Conservation (phyloP, 2,797 vertebrate species). For the Discoglossus pictus region DNA sequence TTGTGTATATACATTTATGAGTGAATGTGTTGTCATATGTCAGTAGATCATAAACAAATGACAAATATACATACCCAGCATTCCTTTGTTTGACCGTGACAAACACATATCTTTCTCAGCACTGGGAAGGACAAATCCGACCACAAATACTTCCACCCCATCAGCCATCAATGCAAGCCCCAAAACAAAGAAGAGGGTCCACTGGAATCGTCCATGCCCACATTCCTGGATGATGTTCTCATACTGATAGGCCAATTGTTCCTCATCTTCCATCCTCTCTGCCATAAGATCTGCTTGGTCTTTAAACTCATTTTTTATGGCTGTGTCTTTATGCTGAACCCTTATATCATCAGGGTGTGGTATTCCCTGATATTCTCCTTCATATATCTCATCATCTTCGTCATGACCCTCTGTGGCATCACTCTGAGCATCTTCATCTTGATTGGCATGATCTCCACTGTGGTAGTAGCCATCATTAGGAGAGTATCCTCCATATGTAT, state of each 20-base stretch:
- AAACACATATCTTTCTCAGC: constrained; percentile 99
- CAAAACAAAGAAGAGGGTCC: constrained; percentile 89
- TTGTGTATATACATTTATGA: too few relatives aligned
- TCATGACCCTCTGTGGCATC: constrained; percentile 94
- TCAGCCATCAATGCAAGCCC: constrained; percentile 96
- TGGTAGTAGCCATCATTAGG: constrained; percentile 76
- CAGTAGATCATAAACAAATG: too few relatives aligned
- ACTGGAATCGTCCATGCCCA: constrained; percentile 94
- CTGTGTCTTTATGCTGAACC: constrained; percentile 74
- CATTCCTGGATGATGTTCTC: constrained; percentile 96
- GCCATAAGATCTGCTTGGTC: constrained; percentile 76
- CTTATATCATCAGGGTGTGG: constrained; percentile 93
- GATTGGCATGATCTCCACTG: constrained; percentile 73
- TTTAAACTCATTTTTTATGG: constrained; percentile 75
- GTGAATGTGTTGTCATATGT: too few relatives aligned
- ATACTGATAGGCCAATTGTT: constrained; percentile 89
- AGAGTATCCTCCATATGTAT: constrained; percentile 71
- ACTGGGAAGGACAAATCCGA: constrained; percentile 92
- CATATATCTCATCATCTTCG: constrained; percentile 92
- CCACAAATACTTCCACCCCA: constrained; percentile 93
- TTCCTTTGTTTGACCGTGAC: constrained; percentile 91
- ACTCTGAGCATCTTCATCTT: constrained; percentile 90
- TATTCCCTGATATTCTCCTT: constrained; percentile 96
- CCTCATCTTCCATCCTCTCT: constrained; percentile 79
- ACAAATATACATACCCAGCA: constrained; percentile 92